phyloP scores from a whole-genome alignment of 37 sponge, comb jelly and placozoan species.

The Chondrosia reniformis region DNA sequence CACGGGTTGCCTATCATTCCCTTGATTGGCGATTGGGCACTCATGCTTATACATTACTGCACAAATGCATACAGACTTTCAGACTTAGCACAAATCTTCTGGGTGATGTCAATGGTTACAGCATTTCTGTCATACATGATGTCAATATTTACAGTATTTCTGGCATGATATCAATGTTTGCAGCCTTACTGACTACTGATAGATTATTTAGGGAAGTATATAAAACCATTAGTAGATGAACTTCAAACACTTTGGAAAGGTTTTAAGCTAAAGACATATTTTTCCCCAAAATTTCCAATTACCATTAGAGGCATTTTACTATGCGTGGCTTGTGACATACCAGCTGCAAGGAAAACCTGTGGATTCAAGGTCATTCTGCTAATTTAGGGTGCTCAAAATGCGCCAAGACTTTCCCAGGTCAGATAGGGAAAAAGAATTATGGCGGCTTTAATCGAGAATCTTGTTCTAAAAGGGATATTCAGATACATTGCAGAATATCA shows the following conservation, averaged over 20 bases:
- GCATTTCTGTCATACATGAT: no score
- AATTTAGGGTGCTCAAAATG: neutral
- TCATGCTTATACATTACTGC: no score
- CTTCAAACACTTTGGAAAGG: conserved; percentile 22
- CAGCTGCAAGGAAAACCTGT: conserved; percentile 34
- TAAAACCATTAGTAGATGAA: conserved; percentile 36
- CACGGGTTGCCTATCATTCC: no score
- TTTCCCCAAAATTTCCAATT: neutral
- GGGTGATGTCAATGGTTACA: no score
- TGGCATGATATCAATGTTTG: no score
- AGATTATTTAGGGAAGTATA: neutral
- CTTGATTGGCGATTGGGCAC: no score
- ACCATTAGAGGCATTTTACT: neutral
- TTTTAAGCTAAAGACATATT: neutral
- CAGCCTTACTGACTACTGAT: no score
- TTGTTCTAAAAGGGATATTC: neutral
- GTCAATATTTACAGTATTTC: no score
- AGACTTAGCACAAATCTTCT: no score
- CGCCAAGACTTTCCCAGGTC: neutral
- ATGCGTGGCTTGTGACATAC: conserved; percentile 29
- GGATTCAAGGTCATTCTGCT: neutral
- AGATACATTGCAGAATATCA: neutral
- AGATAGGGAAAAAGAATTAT: neutral
- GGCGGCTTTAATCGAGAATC: neutral
- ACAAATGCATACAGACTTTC: no score